A percentile compares a stretch with the other conserved stretches of the same genome.
Evolutionary conservation across 2,113 vertebrate species (phyloP).

Genomic region (Hipposideros armiger): DNA sequence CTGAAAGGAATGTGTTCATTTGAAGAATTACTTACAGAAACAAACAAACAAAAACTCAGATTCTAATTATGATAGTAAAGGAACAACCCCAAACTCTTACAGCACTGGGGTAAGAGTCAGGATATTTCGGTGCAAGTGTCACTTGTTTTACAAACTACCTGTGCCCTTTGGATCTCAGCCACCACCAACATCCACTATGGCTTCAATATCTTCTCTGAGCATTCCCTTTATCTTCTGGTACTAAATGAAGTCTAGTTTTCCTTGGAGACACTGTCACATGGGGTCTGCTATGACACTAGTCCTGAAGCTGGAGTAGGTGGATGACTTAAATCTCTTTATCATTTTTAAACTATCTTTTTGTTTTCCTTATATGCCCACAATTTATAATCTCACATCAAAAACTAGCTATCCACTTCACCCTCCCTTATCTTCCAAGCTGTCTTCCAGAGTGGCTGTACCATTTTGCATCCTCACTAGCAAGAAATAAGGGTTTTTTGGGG

Average conservation of each 20-base stretch:
- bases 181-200: neutral
- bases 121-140: fast-evolving
- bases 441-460: neutral
- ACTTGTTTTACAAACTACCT: neutral
- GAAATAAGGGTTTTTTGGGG: too few relatives aligned
- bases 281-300: neutral
- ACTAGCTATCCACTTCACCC: neutral
- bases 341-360: neutral
- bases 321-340: neutral
- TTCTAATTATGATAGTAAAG: neutral
- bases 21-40: neutral
- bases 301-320: neutral
- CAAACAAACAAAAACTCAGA: neutral
- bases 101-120: neutral
- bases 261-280: neutral
- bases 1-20: neutral
- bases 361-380: neutral
- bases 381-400: neutral
- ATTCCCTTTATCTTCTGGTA: neutral
- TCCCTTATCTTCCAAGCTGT: neutral
- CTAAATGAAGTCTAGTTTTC: neutral
- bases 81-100: neutral
- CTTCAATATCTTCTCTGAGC: neutral
- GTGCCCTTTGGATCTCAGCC: neutral
- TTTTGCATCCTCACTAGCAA: too few relatives aligned